phyloP scores from a whole-genome alignment of 2,888 invertebrate species.

The Pomacea canaliculata region DNA sequence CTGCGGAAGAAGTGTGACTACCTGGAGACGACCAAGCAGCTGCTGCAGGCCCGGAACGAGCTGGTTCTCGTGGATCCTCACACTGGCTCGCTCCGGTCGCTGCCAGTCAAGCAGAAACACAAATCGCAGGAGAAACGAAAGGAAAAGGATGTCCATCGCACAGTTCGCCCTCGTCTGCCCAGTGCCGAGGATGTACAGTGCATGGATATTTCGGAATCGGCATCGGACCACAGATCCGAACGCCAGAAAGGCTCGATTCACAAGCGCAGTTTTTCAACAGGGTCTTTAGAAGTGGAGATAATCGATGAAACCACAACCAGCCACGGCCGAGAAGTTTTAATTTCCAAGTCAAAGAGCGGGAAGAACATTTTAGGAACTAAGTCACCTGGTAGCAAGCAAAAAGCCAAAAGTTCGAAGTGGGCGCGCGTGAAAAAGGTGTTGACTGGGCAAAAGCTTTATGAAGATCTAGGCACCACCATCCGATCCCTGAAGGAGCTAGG shows the following conservation, averaged over 20 bases:
- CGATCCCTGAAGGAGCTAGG: constrained; percentile 51
- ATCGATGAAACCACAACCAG: constrained; percentile 49
- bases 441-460: constrained; percentile 68
- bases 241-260: constrained; percentile 47
- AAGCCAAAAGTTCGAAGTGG: constrained; percentile 81
- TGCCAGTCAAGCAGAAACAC: constrained; percentile 32
- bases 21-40: constrained; percentile 79
- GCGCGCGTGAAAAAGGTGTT: constrained; percentile 90
- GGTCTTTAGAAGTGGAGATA: constrained; percentile 59
- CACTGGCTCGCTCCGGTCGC: constrained; percentile 37
- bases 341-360: constrained; percentile 40
- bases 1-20: constrained; percentile 80
- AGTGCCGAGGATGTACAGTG: constrained; percentile 55
- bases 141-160: constrained; percentile 14
- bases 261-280: constrained; percentile 61
- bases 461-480: constrained; percentile 53
- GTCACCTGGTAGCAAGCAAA: constrained; percentile 51
- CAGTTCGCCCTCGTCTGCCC: constrained; percentile 44
- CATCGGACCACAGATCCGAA: constrained; percentile 51
- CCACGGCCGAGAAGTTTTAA: constrained; percentile 24
- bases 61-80: constrained; percentile 25
- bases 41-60: constrained; percentile 57
- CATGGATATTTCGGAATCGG: constrained; percentile 51
- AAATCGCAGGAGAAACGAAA: constrained; percentile 19
- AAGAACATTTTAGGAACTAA: constrained; percentile 38